Base-by-base conservation (phyloP, 2,113 vertebrate species). In the Esox niger region DNA sequence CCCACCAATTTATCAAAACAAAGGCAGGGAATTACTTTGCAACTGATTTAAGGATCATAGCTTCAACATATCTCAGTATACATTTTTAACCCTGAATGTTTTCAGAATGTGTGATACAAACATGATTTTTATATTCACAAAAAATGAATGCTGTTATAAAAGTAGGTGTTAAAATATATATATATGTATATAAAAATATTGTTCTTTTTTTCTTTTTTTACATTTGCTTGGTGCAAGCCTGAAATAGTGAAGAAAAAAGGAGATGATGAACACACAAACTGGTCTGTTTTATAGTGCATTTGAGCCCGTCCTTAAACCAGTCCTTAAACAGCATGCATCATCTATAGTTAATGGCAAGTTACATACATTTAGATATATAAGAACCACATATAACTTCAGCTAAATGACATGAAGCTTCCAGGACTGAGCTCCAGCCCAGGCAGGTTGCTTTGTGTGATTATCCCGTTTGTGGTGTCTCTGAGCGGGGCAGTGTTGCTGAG, bases 381-480 rank as follows among this genome's bases (percentile, higher is more conserved):
- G 15, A 56, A 56, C 27, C 25, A 9, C 1, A 6, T 13, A 29
- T 21, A 43, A 43, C 38, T 43, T 10, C 38, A 43, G 38, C 27
- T 25, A 56, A 25, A 25, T 56, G 31, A 61, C n/a, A 30, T 21
- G 58, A 38, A 8, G 60, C 20, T 32, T 62, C n/a, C 30, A 55
- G 64, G 46, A 30, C 43, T 43, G 61, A 76, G 29, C 33, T 29
- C 20, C 65, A 47, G 25, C 61, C 15, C 23, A 58, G 66, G 57
- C 55, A 55, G 64, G 59, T 52, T 69, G 69, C 35, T 75, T 4
- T 23, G 54, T 61, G 11, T 38, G 1, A 4, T 66, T 74, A 73
- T 70, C 79, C 57, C 73, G 64, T 62, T 71, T 82, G 67, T 75
- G 46, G 74, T 79, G 67, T 56, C 25, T 49, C 35, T 62, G 61